Evolutionary conservation across 2,888 invertebrate species (phyloP).

Genomic region (Heliconius erato): DNA sequence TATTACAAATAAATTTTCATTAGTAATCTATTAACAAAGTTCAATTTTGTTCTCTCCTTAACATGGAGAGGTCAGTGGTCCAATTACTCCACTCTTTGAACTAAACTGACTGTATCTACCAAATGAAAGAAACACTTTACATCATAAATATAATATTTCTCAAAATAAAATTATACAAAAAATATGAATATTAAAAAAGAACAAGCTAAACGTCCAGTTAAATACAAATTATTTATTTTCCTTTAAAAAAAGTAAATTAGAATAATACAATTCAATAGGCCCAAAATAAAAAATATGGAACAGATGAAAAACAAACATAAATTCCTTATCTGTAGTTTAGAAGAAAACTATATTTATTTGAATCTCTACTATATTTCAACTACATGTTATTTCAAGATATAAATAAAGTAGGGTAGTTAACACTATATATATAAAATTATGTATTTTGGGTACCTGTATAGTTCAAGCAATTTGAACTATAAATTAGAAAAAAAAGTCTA

Average conservation of each 20-base stretch:
- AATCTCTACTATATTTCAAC: not conserved
- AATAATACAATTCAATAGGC: not conserved
- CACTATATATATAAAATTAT: not conserved
- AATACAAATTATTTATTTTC: not conserved
- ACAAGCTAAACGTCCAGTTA: conserved; percentile 1
- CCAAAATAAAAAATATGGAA: not conserved
- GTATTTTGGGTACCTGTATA: too few relatives aligned
- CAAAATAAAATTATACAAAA: not conserved
- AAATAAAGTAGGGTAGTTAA: not conserved
- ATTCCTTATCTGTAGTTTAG: not conserved
- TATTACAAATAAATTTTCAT: not conserved
- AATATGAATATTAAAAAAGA: not conserved
- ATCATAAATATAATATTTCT: not conserved
- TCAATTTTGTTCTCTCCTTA: not conserved
- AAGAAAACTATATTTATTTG: not conserved
- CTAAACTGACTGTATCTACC: too few relatives aligned
- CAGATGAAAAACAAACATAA: not conserved
- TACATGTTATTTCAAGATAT: not conserved
- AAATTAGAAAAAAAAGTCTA: not conserved
- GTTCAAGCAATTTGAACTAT: not conserved
- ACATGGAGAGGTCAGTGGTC: too few relatives aligned
- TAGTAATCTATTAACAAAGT: not conserved
- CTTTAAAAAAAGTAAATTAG: too few relatives aligned
- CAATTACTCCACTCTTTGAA: too few relatives aligned
- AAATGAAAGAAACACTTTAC: too few relatives aligned